Base-by-base conservation (phyloP, 1,140 invertebrate species). In the Drosophila saltans region DNA sequence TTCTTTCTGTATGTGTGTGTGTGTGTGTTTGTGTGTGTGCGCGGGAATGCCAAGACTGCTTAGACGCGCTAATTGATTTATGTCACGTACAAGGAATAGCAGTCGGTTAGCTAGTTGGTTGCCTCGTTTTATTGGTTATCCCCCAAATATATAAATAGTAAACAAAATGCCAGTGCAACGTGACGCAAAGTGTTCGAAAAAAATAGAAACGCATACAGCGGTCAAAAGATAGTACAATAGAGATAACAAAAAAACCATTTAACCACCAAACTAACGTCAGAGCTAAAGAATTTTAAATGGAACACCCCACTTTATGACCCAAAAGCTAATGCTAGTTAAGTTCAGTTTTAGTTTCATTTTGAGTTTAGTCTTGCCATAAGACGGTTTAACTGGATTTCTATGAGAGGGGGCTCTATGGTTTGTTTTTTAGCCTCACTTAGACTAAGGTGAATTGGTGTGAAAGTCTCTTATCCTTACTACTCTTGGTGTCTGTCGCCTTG, bases 31-130 rank as follows among this genome's bases (percentile, higher is more conserved):
- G 7, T 21, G 16, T 8, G 21, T 48, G 16, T 16, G 45, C 24
- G 45, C 2, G 21, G 73, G 73, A 80, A 75, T 63, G 67, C 45
- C 66, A 75, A 55, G 60, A 69, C 80, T 83, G 83, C 83, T 86
- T 88, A 88, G 80, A 39, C 69, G 81, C 80, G 80, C 83, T 86
- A 86, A 86, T 86, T 86, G 83, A 86, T 86, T 86, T 86, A 86
- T 86, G 83, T 83, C 83, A 88, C 83, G 83, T 88, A 88, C 82
- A 43, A 57, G 30, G 43, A 61, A 57, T 66, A 59, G 66, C 33
- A 81, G 33, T 36, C 33, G 33, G 33, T 36, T 36, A 36, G 66
- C 36, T 60, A 2, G 28, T 36, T 28, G 74, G 6, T 9, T 21
- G 21, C 43, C 24, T 26, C 2, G 26, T 11, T 28, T 33, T 6